Evolutionary conservation across 2,888 invertebrate genomes (phyloP), one percentile per base, ranked within the genome.

Genomic region (Archips xylosteana): DNA sequence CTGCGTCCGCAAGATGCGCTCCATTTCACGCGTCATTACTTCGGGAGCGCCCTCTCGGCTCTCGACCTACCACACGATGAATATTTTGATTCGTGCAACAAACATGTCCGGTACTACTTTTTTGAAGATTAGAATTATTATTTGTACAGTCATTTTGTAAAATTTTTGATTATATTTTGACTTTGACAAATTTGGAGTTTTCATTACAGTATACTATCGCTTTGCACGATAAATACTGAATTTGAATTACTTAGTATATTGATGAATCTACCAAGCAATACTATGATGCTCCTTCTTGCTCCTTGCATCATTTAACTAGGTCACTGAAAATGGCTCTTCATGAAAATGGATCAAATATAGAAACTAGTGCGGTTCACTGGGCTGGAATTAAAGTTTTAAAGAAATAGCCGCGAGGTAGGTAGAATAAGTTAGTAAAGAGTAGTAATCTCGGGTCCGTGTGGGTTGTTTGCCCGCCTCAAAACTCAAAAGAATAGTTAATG

Each of bases 1-100:
- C 87, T 96, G 79, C 95, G 95, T 76, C 95, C 96, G 0, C 87
- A 92, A n/a, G 95, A 95, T 69, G 92, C 95, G 1, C 75, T 95
- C 5, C 91, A 95, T 70, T 96, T 95, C 83, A 96, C 96, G 1
- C 88, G 91, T 54, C 93, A 95, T 75, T 95, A 95, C 81, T 96
- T 96, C 82, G 85, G 89, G 69, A 84, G 91, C 6, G 91, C 91
- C n/a, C 83, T 95, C 0, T 92, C 93, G 1, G 91, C 95, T 0
- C 81, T 94, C 51, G 92, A 93, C 76, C 79, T 95, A 42, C 95
- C 95, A 0, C 90, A 92, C 71, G 90, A 92, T 70, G 94, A 94
- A 75, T 95, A 92, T 79, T 95, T 95, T 75, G 93, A 95, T 74
- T 84, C 91, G 1, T 75, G 87, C 32, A 81, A 85, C 1, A 91